These are phyloP conservation scores for Rotaria socialis DNA, from an alignment of 2,888 invertebrate genomes.

Conservation along the genomic window DNA sequence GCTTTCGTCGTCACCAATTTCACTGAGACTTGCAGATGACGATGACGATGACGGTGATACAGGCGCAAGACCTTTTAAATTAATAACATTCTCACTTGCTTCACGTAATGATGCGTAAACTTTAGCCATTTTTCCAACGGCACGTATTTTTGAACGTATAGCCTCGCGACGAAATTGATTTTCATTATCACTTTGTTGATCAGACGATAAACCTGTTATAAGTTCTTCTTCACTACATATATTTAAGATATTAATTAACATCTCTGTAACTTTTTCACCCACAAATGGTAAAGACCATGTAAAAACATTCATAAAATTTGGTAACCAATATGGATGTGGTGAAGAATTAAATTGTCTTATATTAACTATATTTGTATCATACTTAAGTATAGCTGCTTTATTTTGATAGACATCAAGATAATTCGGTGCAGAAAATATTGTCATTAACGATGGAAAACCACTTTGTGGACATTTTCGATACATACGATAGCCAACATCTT, in stretches of 20 bases:
- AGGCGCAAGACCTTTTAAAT: slow-evolving; percentile 33
- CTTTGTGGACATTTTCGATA: slow-evolving; percentile 34
- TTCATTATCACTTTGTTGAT: neutral
- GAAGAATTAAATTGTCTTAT: slow-evolving; percentile 30
- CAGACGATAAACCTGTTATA: neutral
- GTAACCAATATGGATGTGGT: slow-evolving; percentile 43
- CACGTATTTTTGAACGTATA: slow-evolving; percentile 32
- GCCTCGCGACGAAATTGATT: slow-evolving; percentile 30
- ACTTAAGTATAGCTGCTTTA: slow-evolving; percentile 44
- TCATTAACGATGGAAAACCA: slow-evolving; percentile 44
- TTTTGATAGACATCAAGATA: slow-evolving; percentile 46
- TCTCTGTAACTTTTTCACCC: slow-evolving; percentile 22
- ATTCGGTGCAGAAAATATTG: slow-evolving; percentile 42
- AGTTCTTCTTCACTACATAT: slow-evolving; percentile 35
- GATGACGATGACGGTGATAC: neutral
- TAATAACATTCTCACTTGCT: slow-evolving; percentile 33
- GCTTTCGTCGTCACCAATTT: neutral
- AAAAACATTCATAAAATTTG: slow-evolving; percentile 44
- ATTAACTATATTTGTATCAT: slow-evolving; percentile 32
- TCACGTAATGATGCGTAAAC: slow-evolving; percentile 33
- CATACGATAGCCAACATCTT: slow-evolving; percentile 39
- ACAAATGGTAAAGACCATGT: slow-evolving; percentile 37
- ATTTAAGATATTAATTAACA: slow-evolving; percentile 35
- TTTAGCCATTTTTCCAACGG: slow-evolving; percentile 26
- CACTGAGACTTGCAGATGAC: neutral